Percentiles rank a stretch among this genome's conserved stretches.
phyloP scores from a whole-genome alignment of 1,140 invertebrate genomes.

The Subanguina moxae region DNA sequence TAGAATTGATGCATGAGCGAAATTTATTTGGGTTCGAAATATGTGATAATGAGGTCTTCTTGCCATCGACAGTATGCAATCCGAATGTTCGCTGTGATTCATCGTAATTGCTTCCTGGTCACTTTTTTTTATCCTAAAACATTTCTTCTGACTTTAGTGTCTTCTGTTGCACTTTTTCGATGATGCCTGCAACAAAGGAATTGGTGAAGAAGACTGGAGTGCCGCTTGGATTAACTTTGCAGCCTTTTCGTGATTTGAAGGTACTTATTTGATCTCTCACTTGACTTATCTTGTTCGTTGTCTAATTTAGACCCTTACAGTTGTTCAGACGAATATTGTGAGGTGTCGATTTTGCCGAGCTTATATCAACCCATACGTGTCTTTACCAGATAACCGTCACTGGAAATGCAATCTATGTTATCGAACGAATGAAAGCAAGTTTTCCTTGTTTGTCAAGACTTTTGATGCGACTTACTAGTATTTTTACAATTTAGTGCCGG shows the following conservation, averaged over 20 bases:
- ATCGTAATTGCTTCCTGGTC: conserved; percentile 17
- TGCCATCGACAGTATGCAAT: conserved; percentile 28
- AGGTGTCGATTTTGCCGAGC: conserved; percentile 91
- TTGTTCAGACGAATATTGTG: conserved; percentile 96
- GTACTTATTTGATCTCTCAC: conserved; percentile 62
- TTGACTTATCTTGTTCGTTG: conserved; percentile 29
- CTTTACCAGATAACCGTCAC: conserved; percentile 85
- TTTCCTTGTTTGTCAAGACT: too few species aligned
- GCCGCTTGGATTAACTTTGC: conserved; percentile 90
- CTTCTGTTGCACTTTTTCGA: conserved; percentile 73
- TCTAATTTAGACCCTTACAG: conserved; percentile 76
- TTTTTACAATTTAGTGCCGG: conserved; percentile 73
- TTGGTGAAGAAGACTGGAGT: conserved; percentile 88
- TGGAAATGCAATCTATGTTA: conserved; percentile 99
- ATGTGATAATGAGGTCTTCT: conserved; percentile 37
- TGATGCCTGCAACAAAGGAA: conserved; percentile 85
- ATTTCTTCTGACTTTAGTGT: neutral
- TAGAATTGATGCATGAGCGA: conserved; percentile 35
- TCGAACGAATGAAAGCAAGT: conserved; percentile 88
- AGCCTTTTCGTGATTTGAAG: conserved; percentile 95
- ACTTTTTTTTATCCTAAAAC: too few species aligned
- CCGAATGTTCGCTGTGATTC: conserved; percentile 20
- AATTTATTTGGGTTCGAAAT: conserved; percentile 35
- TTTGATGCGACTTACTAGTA: too few species aligned
- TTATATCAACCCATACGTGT: conserved; percentile 99